phyloP scores from a whole-genome alignment of 2,113 vertebrate genomes.

The Neomonachus schauinslandi region DNA sequence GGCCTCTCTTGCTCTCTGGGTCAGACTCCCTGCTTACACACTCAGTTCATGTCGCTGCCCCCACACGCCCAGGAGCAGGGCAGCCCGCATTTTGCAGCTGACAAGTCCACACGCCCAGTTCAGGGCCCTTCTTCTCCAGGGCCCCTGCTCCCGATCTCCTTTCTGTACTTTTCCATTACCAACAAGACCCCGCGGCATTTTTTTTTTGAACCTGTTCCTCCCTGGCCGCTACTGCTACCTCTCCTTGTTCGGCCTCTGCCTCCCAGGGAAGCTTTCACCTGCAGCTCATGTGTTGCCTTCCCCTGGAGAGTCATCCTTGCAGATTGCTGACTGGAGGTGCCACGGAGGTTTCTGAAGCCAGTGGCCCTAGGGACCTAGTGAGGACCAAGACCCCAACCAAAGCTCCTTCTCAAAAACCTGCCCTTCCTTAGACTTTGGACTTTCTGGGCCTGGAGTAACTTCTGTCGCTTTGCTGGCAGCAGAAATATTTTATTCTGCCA shows the following conservation, averaged over 20 bases:
- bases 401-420: neutral
- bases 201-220: neutral
- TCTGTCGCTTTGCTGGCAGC: neutral
- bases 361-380: neutral
- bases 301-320: neutral
- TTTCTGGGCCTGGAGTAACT: neutral
- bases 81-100: neutral
- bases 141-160: neutral
- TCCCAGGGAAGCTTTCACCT: neutral
- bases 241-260: neutral
- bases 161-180: neutral
- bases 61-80: no score
- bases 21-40: neutral
- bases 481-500: slow-evolving; percentile 3
- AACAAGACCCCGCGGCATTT: neutral
- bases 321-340: neutral
- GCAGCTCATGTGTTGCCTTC: neutral
- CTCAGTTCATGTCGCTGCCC: neutral
- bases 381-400: neutral
- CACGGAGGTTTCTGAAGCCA: neutral
- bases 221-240: neutral
- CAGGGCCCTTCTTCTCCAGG: neutral
- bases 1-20: neutral
- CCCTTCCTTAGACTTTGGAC: neutral
- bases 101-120: neutral